Percentiles rank a stretch among this genome's conserved stretches.
These are phyloP conservation scores for Eumeta japonica DNA, from an alignment of 1,140 invertebrate genomes.

Conservation along the genomic window DNA sequence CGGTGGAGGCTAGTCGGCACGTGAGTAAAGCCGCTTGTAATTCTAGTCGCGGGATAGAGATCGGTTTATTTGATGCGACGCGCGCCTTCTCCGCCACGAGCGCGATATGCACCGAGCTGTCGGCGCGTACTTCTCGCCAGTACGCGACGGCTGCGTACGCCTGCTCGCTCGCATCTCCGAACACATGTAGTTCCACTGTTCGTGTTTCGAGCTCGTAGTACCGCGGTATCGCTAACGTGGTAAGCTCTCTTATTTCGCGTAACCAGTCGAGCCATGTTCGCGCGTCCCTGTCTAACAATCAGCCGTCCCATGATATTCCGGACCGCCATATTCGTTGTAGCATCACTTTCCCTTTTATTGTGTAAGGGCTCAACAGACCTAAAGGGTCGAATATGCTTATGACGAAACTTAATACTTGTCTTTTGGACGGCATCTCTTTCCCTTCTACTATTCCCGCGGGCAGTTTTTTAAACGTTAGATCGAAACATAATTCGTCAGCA, in stretches of 20 bases:
- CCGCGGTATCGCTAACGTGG: not conserved
- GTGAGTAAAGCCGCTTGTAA: conserved; percentile 31
- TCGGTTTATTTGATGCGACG: conserved; percentile 23
- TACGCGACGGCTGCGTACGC: too few relatives aligned
- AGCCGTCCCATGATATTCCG: conserved; percentile 31
- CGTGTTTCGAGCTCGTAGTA: conserved; percentile 1
- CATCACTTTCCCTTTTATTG: conserved; percentile 34
- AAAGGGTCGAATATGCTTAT: conserved; percentile 38
- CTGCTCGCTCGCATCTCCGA: too few relatives aligned
- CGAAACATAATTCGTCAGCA: conserved; percentile 13
- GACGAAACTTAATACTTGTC: conserved; percentile 18
- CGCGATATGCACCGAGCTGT: conserved; percentile 8
- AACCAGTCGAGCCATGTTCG: conserved; percentile 11
- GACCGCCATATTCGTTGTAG: conserved; percentile 35
- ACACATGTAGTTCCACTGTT: conserved; percentile 25
- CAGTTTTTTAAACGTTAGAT: conserved; percentile 9
- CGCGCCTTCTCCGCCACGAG: conserved; percentile 17
- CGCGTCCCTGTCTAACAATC: conserved; percentile 10
- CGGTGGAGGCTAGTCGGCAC: conserved; percentile 15
- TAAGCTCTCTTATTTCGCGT: conserved; percentile 7
- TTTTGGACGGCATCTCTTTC: conserved; percentile 17
- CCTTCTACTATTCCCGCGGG: conserved; percentile 7
- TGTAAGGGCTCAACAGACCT: too few relatives aligned
- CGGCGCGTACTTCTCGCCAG: conserved; percentile 10
- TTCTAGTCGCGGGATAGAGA: conserved; percentile 31